Base-by-base conservation (phyloP, 2,888 invertebrate genomes). In the Strigamia transsilvanica region DNA sequence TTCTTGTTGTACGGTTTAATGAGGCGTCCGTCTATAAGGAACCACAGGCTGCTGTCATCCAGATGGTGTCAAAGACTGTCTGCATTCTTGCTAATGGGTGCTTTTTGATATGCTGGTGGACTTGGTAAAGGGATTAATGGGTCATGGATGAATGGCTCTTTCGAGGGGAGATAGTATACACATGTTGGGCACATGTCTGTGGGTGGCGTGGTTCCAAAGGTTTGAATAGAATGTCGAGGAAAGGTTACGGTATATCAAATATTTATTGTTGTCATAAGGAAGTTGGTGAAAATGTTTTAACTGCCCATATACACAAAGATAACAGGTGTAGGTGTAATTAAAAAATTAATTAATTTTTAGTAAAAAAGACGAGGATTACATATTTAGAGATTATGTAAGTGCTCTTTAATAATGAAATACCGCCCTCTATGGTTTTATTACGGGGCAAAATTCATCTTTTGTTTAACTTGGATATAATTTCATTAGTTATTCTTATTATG, bases 11-110 rank as follows among this genome's bases (percentile, higher is more conserved):
- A 27, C 73, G 5, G 32, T 73, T 73, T 73, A 73, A 73, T 73
- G 73, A 73, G 73, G 27, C 73, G 32, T 73, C 73, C 73, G 27
- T 32, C 27, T 27, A 73, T 32, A 32, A 73, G 73, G 32, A 73
- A 73, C 73, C 73, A 73, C 73, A 73, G 73, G 73, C 73, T 73
- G 73, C 73, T 73, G 73, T 73, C 73, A 73, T 27, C 73, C 73
- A 73, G 73, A 73, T 73, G 73, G 73, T 73, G 73, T 73, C 73
- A 73, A 73, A 73, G 73, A 73, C 73, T 27, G 73, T 73, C 73
- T 73, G 73, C 73, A 73, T 73, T 73, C 73, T 73, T 73, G 73
- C 73, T 73, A 73, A 73, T 73, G 73, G 73, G 13, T 73, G 32
- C 27, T 73, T 73, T 32, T 73, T 73, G 27, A 73, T 73, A 73